phyloP scores from a whole-genome alignment of 2,888 invertebrate genomes.

The Yponomeuta cagnagella region DNA sequence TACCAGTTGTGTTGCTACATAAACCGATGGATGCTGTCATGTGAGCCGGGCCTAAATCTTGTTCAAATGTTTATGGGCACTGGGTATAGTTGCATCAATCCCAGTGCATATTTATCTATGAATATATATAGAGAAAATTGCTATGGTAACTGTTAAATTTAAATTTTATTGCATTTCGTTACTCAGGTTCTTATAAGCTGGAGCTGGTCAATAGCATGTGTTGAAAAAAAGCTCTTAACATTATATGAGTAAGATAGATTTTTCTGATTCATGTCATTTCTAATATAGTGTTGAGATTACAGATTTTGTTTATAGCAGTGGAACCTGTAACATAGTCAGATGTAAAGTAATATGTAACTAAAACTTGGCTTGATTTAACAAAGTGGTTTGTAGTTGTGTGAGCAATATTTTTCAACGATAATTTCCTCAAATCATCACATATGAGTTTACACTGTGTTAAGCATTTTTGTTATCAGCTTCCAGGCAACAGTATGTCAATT shows the following conservation, averaged over 20 bases:
- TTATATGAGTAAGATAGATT: conserved; percentile 2
- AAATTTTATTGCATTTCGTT: conserved; percentile 73
- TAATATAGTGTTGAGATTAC: conserved; percentile 41
- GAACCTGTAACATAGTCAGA: conserved; percentile 22
- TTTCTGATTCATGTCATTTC: conserved; percentile 36
- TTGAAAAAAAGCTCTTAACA: conserved; percentile 2
- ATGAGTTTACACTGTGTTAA: not conserved
- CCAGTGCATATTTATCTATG: conserved; percentile 72
- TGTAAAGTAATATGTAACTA: not conserved
- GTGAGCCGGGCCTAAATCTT: conserved; percentile 44
- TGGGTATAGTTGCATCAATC: conserved; percentile 37
- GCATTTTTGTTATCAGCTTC: not conserved
- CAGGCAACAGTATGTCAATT: not conserved
- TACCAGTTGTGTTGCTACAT: not conserved
- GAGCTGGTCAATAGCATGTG: conserved; percentile 8
- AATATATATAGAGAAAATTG: conserved; percentile 70
- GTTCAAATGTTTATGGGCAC: conserved; percentile 72
- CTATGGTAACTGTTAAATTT: conserved; percentile 74
- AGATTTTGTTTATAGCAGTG: conserved; percentile 43
- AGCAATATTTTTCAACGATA: not conserved
- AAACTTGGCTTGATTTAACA: not conserved
- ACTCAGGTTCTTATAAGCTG: conserved; percentile 46
- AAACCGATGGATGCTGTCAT: not conserved
- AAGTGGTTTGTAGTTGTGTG: not conserved
- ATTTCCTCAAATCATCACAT: conserved; percentile 4